Percentiles rank a stretch among this genome's conserved stretches.
Conservation (phyloP, 2,797 vertebrate genomes). For the Choloepus didactylus region DNA sequence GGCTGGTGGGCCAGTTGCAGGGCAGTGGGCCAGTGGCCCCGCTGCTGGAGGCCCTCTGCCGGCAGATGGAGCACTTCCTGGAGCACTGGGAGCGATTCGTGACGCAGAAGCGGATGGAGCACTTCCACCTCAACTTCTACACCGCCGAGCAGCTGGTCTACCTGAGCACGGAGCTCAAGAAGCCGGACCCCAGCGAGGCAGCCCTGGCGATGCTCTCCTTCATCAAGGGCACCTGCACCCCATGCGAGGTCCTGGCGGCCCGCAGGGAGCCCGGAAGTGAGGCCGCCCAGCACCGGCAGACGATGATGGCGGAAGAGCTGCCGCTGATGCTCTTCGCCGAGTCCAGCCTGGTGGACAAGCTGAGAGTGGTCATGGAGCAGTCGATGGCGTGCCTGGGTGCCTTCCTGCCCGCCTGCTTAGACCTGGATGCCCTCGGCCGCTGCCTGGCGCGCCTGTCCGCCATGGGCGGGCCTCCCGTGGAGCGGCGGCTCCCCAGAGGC, state of each 20-base stretch:
- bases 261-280: accelerated
- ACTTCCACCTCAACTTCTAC: conserved; percentile 97
- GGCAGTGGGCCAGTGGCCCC: conserved; percentile 87
- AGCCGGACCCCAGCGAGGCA: conserved; percentile 81
- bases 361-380: conserved; percentile 89
- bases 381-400: conserved; percentile 91
- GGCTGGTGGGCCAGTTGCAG: conserved; percentile 82
- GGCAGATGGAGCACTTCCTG: conserved; percentile 94
- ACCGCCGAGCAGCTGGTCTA: conserved; percentile 96
- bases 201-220: conserved; percentile 96
- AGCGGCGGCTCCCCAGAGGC: conserved; percentile 90
- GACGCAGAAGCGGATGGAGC: conserved; percentile 88
- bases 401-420: conserved; percentile 91
- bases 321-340: background rate
- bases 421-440: conserved; percentile 91
- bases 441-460: conserved; percentile 88
- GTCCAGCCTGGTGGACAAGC: conserved; percentile 63
- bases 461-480: conserved; percentile 52
- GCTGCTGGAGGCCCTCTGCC: conserved; percentile 92
- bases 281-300: accelerated
- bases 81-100: conserved; percentile 93
- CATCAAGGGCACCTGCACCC: conserved; percentile 90
- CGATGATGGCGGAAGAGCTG: background rate
- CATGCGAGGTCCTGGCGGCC: conserved; percentile 85
- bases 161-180: conserved; percentile 91